These are phyloP conservation scores for Stratiolaelaps scimitus DNA, from an alignment of 1,140 invertebrate species.

Conservation along the genomic window DNA sequence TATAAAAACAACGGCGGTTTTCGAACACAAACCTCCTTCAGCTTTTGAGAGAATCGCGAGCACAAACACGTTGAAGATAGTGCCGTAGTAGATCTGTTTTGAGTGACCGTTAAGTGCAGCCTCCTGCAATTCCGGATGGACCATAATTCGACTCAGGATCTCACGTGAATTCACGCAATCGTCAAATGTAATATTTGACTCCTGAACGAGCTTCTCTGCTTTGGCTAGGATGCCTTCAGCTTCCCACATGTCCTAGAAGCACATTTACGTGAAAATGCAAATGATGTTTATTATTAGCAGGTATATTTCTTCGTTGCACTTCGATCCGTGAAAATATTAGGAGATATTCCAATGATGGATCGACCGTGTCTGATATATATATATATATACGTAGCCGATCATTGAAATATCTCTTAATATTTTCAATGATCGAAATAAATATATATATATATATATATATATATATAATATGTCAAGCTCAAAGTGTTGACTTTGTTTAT, in stretches of 20 bases:
- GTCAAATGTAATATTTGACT: not conserved
- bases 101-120: constrained; percentile 1
- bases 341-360: no score
- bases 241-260: constrained; percentile 2
- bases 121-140: not conserved
- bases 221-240: not conserved
- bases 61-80: constrained; percentile 9
- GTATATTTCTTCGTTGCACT: not conserved
- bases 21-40: constrained; percentile 15
- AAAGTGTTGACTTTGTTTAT: no score
- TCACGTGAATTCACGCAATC: not conserved
- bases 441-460: no score
- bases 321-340: not conserved
- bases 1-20: no score
- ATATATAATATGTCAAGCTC: no score
- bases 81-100: constrained; percentile 24
- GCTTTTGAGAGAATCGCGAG: not conserved
- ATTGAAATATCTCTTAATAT: no score
- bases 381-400: no score
- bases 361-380: no score
- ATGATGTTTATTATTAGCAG: no score
- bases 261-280: not conserved
- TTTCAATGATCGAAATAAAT: no score
- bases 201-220: not conserved
- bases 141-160: not conserved